Evolutionary conservation across 1,140 invertebrate species (phyloP).

Genomic region (Trichoplusia ni): DNA sequence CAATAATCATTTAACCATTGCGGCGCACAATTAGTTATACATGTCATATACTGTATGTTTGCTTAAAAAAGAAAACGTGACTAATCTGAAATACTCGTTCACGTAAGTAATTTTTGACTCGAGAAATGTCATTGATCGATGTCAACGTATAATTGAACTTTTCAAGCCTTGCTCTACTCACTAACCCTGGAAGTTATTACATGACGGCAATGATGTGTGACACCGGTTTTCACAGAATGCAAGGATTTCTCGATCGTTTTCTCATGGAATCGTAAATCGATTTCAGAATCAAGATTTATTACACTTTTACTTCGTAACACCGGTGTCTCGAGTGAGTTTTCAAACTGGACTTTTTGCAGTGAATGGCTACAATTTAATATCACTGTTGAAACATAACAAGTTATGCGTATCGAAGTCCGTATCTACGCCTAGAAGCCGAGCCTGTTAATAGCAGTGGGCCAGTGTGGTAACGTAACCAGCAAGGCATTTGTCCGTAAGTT

Average conservation of each 20-base stretch:
- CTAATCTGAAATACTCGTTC: too few relatives aligned
- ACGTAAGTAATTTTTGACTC: too few relatives aligned
- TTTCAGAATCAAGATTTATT: slow-evolving; percentile 1
- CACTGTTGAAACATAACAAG: slow-evolving; percentile 54
- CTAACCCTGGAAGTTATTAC: background rate
- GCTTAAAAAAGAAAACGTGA: too few relatives aligned
- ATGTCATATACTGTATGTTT: too few relatives aligned
- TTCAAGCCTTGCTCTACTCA: background rate
- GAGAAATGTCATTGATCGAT: too few relatives aligned
- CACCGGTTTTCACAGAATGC: background rate
- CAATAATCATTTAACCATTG: too few relatives aligned
- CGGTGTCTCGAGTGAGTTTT: slow-evolving; percentile 42
- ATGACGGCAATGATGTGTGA: background rate
- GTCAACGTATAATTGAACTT: background rate
- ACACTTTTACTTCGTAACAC: slow-evolving; percentile 33
- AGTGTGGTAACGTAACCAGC: slow-evolving; percentile 55
- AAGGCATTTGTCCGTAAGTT: slow-evolving; percentile 53
- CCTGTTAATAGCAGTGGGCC: slow-evolving; percentile 56
- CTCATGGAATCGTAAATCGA: background rate
- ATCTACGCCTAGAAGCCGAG: slow-evolving; percentile 51
- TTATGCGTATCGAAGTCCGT: slow-evolving; percentile 52
- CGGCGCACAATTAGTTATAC: too few relatives aligned
- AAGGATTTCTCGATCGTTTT: slow-evolving; percentile 2
- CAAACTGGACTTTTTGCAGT: slow-evolving; percentile 51
- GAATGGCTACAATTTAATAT: slow-evolving; percentile 52